Evolutionary conservation across 2,113 vertebrate species (phyloP).

Genomic region (Protobothrops mucrosquamatus): DNA sequence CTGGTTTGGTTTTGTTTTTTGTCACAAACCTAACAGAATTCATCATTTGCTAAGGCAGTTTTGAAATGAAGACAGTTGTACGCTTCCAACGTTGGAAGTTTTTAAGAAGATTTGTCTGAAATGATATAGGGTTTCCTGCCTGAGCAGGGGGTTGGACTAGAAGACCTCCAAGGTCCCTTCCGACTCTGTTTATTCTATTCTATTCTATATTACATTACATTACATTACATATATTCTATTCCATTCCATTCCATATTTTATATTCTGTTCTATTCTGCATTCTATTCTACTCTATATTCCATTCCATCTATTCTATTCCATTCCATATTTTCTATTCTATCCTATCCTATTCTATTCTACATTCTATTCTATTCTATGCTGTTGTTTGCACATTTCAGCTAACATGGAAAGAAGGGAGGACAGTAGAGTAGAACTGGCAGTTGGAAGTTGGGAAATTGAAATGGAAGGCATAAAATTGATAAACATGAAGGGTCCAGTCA

Average conservation of each 20-base stretch:
- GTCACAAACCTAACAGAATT: not conserved
- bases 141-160: too few relatives aligned
- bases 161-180: too few relatives aligned
- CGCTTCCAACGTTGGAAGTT: not conserved
- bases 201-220: too few relatives aligned
- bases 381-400: not conserved
- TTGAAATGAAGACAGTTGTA: not conserved
- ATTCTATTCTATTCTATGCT: not conserved
- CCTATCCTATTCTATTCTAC: too few relatives aligned
- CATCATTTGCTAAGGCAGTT: not conserved
- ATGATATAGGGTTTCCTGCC: too few relatives aligned
- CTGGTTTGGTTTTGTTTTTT: not conserved
- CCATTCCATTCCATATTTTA: too few relatives aligned
- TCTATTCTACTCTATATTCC: not conserved
- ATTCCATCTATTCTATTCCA: too few relatives aligned
- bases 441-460: not conserved
- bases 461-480: not conserved
- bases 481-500: not conserved
- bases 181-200: too few relatives aligned
- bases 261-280: too few relatives aligned
- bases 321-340: too few relatives aligned
- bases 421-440: not conserved
- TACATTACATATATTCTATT: too few relatives aligned
- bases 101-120: too few relatives aligned
- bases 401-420: not conserved